phyloP scores from a whole-genome alignment of 2,797 vertebrate species.

The Megalops cyprinoides region DNA sequence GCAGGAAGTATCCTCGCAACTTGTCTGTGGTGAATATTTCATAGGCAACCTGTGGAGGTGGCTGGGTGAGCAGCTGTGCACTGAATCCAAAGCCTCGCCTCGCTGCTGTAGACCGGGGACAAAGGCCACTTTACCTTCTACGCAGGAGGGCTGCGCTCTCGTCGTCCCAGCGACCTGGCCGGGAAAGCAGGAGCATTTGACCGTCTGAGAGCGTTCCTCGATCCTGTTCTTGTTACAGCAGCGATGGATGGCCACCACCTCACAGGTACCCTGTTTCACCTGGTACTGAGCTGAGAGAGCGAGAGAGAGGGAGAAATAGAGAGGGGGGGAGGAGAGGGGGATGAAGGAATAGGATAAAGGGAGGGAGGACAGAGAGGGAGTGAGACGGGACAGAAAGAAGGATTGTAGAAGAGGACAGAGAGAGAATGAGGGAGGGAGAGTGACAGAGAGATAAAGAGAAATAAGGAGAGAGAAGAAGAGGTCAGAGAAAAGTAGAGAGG shows the following conservation, averaged over 20 bases:
- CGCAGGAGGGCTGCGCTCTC: constrained; percentile 88
- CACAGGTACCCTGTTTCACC: constrained; percentile 93
- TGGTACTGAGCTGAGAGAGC: constrained; percentile 81
- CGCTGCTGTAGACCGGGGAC: too few relatives aligned
- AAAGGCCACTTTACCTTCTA: constrained; percentile 85
- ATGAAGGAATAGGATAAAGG: background rate
- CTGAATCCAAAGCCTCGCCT: too few relatives aligned
- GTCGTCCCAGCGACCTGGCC: constrained; percentile 96
- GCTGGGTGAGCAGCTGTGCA: too few relatives aligned
- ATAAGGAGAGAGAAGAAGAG: background rate
- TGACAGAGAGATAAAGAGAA: background rate
- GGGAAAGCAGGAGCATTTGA: constrained; percentile 96
- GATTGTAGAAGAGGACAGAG: background rate
- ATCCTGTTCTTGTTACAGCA: constrained; percentile 98
- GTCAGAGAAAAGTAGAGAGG: background rate
- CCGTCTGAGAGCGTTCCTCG: constrained; percentile 93
- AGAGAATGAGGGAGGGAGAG: background rate
- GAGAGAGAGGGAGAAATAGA: background rate
- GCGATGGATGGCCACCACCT: constrained; percentile 91
- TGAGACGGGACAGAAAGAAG: too few relatives aligned
- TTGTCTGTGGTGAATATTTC: constrained; percentile 32
- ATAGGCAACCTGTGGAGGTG: constrained; percentile 15
- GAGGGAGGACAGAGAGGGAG: background rate
- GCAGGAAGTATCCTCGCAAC: constrained; percentile 10
- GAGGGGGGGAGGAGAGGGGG: background rate